Conservation (phyloP, 2,113 vertebrate genomes). For the Gracilinanus agilis region DNA sequence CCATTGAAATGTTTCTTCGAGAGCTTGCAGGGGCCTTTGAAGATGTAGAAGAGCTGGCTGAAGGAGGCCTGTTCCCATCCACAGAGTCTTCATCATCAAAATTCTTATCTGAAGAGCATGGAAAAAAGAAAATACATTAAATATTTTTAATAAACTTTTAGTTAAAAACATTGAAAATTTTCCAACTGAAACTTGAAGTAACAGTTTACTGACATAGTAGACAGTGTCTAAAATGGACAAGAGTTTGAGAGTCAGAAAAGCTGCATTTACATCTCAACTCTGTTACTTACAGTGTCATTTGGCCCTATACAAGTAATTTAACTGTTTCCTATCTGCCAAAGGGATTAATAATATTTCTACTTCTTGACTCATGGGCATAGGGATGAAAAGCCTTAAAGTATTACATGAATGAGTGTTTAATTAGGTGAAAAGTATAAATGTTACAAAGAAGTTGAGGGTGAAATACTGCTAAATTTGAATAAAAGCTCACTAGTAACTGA, state of each 20-base stretch:
- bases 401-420: background rate
- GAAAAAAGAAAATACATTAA: conserved; percentile 35
- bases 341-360: background rate
- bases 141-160: background rate
- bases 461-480: background rate
- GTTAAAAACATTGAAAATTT: background rate
- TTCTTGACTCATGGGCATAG: background rate
- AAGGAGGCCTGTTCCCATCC: conserved; percentile 97
- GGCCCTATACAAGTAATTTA: background rate
- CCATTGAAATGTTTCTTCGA: conserved; percentile 87
- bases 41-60: conserved; percentile 92
- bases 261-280: background rate
- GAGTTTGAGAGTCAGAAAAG: background rate
- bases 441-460: background rate
- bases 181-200: conserved; percentile 6
- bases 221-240: background rate
- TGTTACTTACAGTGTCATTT: background rate
- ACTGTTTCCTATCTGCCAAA: background rate
- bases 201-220: background rate
- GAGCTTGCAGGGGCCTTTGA: conserved; percentile 92
- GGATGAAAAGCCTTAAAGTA: background rate
- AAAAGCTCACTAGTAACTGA: background rate
- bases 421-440: background rate
- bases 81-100: conserved; percentile 99
- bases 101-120: conserved; percentile 92